Conservation (phyloP, 2,797 vertebrate species). For the Lepilemur septentrionalis region DNA sequence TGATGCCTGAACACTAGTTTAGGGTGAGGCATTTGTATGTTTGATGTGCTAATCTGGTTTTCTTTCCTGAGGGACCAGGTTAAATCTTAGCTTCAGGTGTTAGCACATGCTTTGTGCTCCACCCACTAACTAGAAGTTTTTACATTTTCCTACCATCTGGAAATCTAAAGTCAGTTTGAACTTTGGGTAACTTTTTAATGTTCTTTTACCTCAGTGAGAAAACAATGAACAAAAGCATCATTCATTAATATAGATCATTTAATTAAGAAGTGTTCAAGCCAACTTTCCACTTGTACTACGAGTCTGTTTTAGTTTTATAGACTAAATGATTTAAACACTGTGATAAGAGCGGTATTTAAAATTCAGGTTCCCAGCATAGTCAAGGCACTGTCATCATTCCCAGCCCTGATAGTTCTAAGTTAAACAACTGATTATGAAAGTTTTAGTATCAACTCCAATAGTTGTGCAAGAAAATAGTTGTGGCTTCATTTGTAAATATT, state of each 20-base stretch:
- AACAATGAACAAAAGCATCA: background rate
- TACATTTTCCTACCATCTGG: background rate
- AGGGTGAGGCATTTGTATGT: background rate
- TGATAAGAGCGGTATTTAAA: background rate
- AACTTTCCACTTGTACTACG: background rate
- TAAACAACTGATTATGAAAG: background rate
- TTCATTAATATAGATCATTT: background rate
- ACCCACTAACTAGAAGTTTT: background rate
- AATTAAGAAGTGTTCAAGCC: background rate
- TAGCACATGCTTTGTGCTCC: fast-evolving
- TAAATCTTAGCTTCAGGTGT: background rate
- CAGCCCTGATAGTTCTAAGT: background rate
- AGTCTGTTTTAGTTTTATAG: background rate
- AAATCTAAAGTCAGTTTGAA: background rate
- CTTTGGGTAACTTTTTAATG: background rate
- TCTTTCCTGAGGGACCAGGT: background rate
- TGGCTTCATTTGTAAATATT: background rate
- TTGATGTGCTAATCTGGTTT: background rate
- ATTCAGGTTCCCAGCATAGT: background rate
- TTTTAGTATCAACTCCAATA: background rate
- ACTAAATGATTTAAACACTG: background rate
- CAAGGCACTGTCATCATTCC: background rate
- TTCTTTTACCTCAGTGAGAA: background rate
- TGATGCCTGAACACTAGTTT: background rate
- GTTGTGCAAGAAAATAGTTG: background rate